These are phyloP conservation scores for Pimephales promelas DNA, from an alignment of 2,113 vertebrate species.

Conservation along the genomic window DNA sequence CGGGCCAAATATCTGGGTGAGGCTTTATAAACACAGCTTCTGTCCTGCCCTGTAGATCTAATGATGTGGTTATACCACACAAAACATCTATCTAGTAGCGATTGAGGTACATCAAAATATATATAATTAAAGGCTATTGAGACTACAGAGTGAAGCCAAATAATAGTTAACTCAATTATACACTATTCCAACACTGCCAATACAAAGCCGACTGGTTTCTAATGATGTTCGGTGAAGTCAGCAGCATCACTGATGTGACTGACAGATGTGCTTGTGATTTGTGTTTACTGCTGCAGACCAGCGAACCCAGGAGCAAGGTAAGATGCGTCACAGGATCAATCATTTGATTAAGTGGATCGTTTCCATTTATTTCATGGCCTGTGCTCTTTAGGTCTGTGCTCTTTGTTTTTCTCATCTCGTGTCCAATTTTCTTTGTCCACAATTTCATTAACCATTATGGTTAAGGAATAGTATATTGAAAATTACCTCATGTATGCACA, in stretches of 20 bases:
- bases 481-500: too few species aligned
- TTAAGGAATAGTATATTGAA: not conserved
- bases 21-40: slow-evolving; percentile 43
- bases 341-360: not conserved
- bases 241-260: slow-evolving; percentile 52
- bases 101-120: not conserved
- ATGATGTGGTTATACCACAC: not conserved
- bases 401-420: not conserved
- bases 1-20: slow-evolving; percentile 92
- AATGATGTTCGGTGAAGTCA: slow-evolving; percentile 8
- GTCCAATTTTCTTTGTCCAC: not conserved
- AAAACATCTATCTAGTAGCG: not conserved
- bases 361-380: not conserved
- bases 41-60: not conserved
- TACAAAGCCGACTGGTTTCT: not conserved
- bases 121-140: not conserved
- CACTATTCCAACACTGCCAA: not conserved
- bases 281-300: slow-evolving; percentile 76
- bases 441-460: not conserved
- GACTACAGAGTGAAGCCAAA: not conserved
- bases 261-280: slow-evolving; percentile 65
- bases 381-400: not conserved
- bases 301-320: slow-evolving; percentile 80
- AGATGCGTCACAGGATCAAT: slow-evolving; percentile 51
- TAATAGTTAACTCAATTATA: slow-evolving; percentile 15